phyloP scores from a whole-genome alignment of 2,797 vertebrate genomes.

The Diglossa cyanea region DNA sequence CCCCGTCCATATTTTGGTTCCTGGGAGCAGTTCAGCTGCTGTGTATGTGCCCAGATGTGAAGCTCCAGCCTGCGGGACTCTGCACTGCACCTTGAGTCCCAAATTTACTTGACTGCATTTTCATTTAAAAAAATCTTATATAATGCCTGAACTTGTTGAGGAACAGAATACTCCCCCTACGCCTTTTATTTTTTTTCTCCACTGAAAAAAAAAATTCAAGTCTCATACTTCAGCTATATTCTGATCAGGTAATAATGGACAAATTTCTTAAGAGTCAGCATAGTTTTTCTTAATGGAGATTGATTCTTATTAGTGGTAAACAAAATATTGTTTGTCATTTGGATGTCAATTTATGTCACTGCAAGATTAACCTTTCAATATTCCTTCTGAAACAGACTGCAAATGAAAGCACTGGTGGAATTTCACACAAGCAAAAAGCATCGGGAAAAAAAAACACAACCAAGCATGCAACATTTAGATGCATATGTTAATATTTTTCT shows the following conservation, averaged over 20 bases:
- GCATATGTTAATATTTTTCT: background rate
- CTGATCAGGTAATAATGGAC: background rate
- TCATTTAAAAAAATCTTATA: background rate
- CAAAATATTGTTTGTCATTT: slow-evolving; percentile 32
- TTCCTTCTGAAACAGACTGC: background rate
- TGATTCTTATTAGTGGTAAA: background rate
- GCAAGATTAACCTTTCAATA: background rate
- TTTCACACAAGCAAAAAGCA: background rate
- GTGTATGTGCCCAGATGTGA: background rate
- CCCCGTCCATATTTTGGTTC: background rate
- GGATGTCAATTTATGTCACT: background rate
- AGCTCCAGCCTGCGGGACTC: background rate
- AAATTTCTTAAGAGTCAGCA: slow-evolving; percentile 33
- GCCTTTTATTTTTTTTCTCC: background rate
- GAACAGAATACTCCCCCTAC: rapidly evolving
- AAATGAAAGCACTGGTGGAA: background rate
- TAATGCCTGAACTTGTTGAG: background rate
- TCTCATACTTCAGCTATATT: background rate
- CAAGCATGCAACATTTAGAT: background rate
- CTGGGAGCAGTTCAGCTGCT: background rate
- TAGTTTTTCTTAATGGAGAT: slow-evolving; percentile 5
- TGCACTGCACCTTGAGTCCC: background rate
- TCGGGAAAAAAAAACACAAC: background rate
- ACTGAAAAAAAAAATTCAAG: background rate
- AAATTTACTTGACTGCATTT: background rate